These are phyloP conservation scores for Xestobium rufovillosum DNA, from an alignment of 2,888 invertebrate species.

Conservation along the genomic window DNA sequence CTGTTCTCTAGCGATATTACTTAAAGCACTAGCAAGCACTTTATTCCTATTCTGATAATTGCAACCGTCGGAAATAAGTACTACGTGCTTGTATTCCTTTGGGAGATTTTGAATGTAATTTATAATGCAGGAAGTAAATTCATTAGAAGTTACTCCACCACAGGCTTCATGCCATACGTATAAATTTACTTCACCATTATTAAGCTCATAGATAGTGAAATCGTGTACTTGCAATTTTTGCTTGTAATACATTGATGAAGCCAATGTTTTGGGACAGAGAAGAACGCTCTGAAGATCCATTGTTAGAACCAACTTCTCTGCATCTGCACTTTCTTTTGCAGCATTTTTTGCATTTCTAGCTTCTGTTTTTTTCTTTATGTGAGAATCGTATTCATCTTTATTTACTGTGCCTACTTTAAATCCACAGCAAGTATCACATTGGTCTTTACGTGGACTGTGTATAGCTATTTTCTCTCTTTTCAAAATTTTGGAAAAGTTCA, in stretches of 20 bases:
- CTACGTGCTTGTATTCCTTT: slow-evolving; percentile 6
- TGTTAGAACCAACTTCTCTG: slow-evolving; percentile 8
- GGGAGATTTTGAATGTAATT: slow-evolving; percentile 8
- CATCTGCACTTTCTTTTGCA: slow-evolving; percentile 7
- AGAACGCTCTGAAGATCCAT: slow-evolving; percentile 13
- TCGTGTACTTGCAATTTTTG: slow-evolving; percentile 14
- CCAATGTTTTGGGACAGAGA: slow-evolving; percentile 10
- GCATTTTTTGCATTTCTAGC: background rate
- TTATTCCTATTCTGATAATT: slow-evolving; percentile 14
- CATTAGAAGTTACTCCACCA: slow-evolving; percentile 15
- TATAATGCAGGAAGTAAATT: slow-evolving; percentile 14
- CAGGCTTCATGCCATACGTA: slow-evolving; percentile 10
- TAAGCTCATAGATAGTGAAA: no score
- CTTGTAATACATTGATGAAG: slow-evolving; percentile 5
- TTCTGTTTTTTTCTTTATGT: slow-evolving; percentile 4
- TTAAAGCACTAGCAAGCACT: slow-evolving; percentile 10
- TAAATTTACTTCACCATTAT: slow-evolving; percentile 7
- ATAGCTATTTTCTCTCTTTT: no score
- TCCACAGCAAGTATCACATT: slow-evolving; percentile 10
- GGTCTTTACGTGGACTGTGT: slow-evolving; percentile 13
- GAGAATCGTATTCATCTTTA: slow-evolving; percentile 10
- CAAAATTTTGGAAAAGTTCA: no score
- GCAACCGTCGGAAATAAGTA: slow-evolving; percentile 19
- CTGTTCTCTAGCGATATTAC: background rate
- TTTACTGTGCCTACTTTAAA: slow-evolving; percentile 7